Base-by-base conservation (phyloP, 2,888 invertebrate genomes). In the Nymphalis c-album region DNA sequence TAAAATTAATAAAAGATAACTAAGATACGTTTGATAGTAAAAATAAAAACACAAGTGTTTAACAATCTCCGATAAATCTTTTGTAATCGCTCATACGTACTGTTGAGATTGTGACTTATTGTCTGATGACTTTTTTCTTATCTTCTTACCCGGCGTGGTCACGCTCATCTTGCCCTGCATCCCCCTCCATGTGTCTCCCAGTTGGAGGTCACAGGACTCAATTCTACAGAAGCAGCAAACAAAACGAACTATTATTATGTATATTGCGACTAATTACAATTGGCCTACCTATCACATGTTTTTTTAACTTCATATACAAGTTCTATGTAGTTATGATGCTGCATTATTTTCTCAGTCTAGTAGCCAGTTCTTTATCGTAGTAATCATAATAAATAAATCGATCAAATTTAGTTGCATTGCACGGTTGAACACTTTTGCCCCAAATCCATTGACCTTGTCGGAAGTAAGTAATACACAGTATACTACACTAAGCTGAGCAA, bases 151-250 rank as follows among this genome's bases (percentile, higher is more conserved):
- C 85, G 94, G 90, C 88, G 93, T 91, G 87, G 94, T 94, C 93
- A 95, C 94, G 94, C 95, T 96, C 96, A 96, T 96, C 95, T 96
- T 96, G 95, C 95, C 94, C 95, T 96, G 95, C 94, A 94, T 94
- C 93, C 96, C 95, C 94, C 95, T 95, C 93, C 95, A 93, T 93
- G 93, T 91, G 93, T 93, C 93, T 90, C 92, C 93, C 89, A 91
- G 91, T 87, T 93, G 96, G 94, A 96, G 94, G 93, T 97, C 96
- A 96, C 96, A 96, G 94, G 96, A 96, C 94, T 96, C 96, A 94
- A 96, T 95, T 96, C 97, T 97, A 94, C 77, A 88, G 86, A 86
- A 90, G 87, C 86, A 90, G 87, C 86, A 95, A 95, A 89, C 82
- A 88, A 79, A 87, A 87, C 85, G 83, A 83, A 85, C 84, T 83